Conservation (phyloP, 2,888 invertebrate genomes). For the Agonopterix heracliana region DNA sequence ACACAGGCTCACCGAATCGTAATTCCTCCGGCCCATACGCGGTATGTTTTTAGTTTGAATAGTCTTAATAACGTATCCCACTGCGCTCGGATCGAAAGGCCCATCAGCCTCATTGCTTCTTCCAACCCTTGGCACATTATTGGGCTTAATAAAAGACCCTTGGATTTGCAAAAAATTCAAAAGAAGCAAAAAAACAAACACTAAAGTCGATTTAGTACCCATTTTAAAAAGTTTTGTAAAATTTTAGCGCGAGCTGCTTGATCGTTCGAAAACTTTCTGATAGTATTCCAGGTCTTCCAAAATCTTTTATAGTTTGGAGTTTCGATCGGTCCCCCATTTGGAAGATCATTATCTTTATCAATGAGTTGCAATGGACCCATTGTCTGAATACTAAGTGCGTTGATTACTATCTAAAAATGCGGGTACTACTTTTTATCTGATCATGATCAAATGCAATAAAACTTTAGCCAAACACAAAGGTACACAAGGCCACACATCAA, state of each 20-base stretch:
- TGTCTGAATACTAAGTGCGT: neutral
- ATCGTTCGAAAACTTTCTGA: constrained; percentile 21
- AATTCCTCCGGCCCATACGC: constrained; percentile 65
- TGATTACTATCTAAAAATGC: neutral
- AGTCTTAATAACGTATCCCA: constrained; percentile 68
- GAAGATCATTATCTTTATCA: neutral
- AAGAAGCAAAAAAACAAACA: constrained; percentile 44
- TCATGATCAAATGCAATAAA: no score
- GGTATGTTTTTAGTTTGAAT: constrained; percentile 61
- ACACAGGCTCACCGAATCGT: constrained; percentile 51
- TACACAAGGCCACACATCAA: no score
- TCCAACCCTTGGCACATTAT: constrained; percentile 63
- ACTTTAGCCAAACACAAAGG: no score
- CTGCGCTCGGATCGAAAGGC: constrained; percentile 47
- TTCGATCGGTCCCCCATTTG: constrained; percentile 51
- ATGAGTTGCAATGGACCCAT: no score
- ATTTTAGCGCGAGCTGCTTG: constrained; percentile 2
- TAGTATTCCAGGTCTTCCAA: constrained; percentile 9
- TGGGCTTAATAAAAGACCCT: constrained; percentile 62
- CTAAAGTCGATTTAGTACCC: constrained; percentile 38
- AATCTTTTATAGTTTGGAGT: constrained; percentile 35
- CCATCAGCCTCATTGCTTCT: constrained; percentile 60
- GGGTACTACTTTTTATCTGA: no score
- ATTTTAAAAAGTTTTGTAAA: constrained; percentile 28
- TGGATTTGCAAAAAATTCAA: constrained; percentile 40